Evolutionary conservation across 64 coral and sea anemone genomes (phyloP).

Genomic region (Pocillopora verrucosa): DNA sequence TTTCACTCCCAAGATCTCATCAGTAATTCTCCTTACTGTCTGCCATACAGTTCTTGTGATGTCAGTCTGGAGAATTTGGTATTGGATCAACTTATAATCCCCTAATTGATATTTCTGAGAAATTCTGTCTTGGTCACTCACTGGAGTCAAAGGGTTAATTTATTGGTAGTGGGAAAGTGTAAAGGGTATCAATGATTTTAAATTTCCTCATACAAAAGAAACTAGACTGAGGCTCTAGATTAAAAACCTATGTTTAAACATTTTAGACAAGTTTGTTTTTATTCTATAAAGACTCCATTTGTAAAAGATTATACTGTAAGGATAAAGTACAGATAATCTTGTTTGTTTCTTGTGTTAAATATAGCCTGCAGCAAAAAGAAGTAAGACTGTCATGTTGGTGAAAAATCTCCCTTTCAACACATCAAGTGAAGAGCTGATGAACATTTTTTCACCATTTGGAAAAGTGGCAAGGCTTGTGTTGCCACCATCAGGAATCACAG

Average conservation of each 20-base stretch:
- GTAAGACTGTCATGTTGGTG: constrained; percentile 93
- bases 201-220: too few species aligned
- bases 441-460: constrained; percentile 84
- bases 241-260: neutral
- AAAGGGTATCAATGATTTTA: too few species aligned
- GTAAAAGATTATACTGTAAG: too few species aligned
- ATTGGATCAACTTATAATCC: too few species aligned
- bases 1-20: too few species aligned
- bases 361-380: constrained; percentile 86
- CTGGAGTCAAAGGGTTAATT: too few species aligned
- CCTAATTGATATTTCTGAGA: too few species aligned
- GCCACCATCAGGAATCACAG: constrained; percentile 90
- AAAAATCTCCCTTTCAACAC: constrained; percentile 95
- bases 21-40: too few species aligned
- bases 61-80: too few species aligned
- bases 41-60: too few species aligned
- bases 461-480: constrained; percentile 73
- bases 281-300: neutral
- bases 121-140: too few species aligned
- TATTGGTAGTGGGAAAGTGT: too few species aligned
- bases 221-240: neutral
- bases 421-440: constrained; percentile 72
- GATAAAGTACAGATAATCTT: neutral
- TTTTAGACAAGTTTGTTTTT: neutral
- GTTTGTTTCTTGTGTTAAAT: neutral